Evolutionary conservation across 1,140 invertebrate genomes (phyloP), one percentile per base, ranked within the genome.

Genomic region (Anastrepha obliqua): DNA sequence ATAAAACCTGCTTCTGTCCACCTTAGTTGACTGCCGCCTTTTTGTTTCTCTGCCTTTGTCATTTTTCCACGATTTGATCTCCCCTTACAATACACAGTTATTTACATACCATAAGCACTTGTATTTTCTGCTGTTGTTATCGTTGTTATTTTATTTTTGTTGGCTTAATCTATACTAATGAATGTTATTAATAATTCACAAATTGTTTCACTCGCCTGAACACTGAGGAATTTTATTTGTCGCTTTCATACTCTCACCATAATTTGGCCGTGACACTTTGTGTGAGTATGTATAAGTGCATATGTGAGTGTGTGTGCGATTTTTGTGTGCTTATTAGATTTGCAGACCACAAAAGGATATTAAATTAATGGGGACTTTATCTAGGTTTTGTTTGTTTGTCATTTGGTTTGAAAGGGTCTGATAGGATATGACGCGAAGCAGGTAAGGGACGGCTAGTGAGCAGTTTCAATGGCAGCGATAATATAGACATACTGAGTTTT

Each of bases 281-380:
- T 51, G 44, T 78, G 39, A 39, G 15, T 29, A 9, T 67, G 64
- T 20, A 62, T 62, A 17, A 13, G 17, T 62, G 7, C 13, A 20
- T 13, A 8, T 13, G 3, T n/a, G 15, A 42, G 5, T 47, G n/a
- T 67, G 11, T 81, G 74, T 20, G 74, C 5, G 74, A 7, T 13
- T 55, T 74, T n/a, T 74, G 70, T 13, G 11, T 8, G 74, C 74
- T 58, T 81, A 58, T 55, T 81, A 20, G 47, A 81, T 81, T 81
- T 11, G 51, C 42, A 81, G 74, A 55, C 74, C 74, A 58, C 74
- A 81, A 81, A 81, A 81, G 74, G 74, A 81, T 81, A 58, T 81
- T 20, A n/a, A 51, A 58, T 81, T 81, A 74, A 81, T 81, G 42
- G 74, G 74, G 6, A 51, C 7, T 11, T n/a, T 58, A 29, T 55